Conservation (phyloP, 2,888 invertebrate genomes). For the Cerceris ruficornis region DNA sequence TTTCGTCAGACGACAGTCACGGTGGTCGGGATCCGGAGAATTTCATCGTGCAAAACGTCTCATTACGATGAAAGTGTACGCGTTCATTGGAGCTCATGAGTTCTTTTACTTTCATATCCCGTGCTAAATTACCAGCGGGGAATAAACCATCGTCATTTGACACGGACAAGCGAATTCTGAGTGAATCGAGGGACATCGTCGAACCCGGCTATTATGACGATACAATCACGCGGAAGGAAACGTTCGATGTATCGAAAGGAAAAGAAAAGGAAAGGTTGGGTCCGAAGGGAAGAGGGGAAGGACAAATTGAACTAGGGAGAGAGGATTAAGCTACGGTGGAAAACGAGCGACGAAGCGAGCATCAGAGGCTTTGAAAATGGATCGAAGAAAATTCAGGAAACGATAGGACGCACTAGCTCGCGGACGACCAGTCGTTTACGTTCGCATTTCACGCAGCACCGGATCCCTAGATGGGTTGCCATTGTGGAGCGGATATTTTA, state of each 20-base stretch:
- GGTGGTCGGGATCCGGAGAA: slow-evolving; percentile 27
- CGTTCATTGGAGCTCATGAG: slow-evolving; percentile 1
- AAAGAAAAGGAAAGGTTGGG: slow-evolving; percentile 28
- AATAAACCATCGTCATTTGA: slow-evolving; percentile 45
- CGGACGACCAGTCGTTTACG: slow-evolving; percentile 67
- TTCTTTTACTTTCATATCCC: slow-evolving; percentile 18
- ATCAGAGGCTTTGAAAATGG: slow-evolving; percentile 41
- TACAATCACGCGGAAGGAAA: slow-evolving; percentile 68
- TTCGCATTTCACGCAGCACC: slow-evolving; percentile 72
- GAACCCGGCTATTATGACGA: slow-evolving; percentile 42
- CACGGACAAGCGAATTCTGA: slow-evolving; percentile 28
- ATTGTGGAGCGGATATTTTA: slow-evolving; percentile 62
- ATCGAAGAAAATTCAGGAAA: slow-evolving; percentile 64
- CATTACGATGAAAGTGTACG: slow-evolving; percentile 45
- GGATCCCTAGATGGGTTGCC: slow-evolving; percentile 55
- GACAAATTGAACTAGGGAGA: slow-evolving; percentile 30
- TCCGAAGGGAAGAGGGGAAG: slow-evolving; percentile 13
- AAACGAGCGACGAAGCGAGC: slow-evolving; percentile 48
- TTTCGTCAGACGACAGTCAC: slow-evolving; percentile 25
- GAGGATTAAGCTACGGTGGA: slow-evolving; percentile 56
- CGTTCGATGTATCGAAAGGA: slow-evolving; percentile 49
- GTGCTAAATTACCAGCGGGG: slow-evolving; percentile 26
- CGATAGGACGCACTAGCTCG: slow-evolving; percentile 64
- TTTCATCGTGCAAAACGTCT: slow-evolving; percentile 47
- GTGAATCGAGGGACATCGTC: slow-evolving; percentile 25